phyloP scores from a whole-genome alignment of 2,113 vertebrate genomes.

The Ictalurus furcatus region DNA sequence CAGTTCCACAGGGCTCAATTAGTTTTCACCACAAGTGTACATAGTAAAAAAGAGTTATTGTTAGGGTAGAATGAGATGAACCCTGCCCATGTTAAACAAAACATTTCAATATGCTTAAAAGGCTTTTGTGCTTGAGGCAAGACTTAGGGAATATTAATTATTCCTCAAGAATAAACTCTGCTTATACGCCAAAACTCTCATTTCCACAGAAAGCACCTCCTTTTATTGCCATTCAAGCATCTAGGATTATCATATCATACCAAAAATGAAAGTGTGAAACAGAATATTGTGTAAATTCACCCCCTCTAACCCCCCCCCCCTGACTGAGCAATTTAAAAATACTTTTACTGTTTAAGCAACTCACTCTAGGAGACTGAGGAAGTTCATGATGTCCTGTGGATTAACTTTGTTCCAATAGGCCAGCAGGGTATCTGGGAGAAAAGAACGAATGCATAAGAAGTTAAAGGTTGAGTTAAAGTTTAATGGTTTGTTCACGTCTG shows the following conservation, averaged over 20 bases:
- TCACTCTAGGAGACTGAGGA: constrained; percentile 91
- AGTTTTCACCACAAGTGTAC: not conserved
- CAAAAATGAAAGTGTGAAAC: not conserved
- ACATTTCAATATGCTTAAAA: not conserved
- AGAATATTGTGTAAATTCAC: not conserved
- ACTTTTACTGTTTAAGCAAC: constrained; percentile 62
- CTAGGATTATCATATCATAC: not conserved
- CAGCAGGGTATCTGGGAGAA: constrained; percentile 79
- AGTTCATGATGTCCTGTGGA: constrained; percentile 89
- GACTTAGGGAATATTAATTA: not conserved
- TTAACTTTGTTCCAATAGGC: constrained; percentile 93
- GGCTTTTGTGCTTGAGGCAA: not conserved
- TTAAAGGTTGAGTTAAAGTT: not conserved
- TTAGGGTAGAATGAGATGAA: not conserved
- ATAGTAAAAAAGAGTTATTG: not conserved
- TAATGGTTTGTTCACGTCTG: not conserved
- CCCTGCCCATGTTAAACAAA: not conserved
- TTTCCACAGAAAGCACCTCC: not conserved
- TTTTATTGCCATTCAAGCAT: not conserved
- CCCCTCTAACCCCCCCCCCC: not conserved
- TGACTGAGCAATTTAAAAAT: constrained; percentile 5
- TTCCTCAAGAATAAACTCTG: not conserved
- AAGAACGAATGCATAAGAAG: not conserved
- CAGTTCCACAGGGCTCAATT: not conserved
- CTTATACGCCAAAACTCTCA: not conserved